A percentile compares a stretch with the other conserved stretches of the same genome.
Evolutionary conservation across 2,113 vertebrate genomes (phyloP).

Genomic region (Bolborhynchus lineola): DNA sequence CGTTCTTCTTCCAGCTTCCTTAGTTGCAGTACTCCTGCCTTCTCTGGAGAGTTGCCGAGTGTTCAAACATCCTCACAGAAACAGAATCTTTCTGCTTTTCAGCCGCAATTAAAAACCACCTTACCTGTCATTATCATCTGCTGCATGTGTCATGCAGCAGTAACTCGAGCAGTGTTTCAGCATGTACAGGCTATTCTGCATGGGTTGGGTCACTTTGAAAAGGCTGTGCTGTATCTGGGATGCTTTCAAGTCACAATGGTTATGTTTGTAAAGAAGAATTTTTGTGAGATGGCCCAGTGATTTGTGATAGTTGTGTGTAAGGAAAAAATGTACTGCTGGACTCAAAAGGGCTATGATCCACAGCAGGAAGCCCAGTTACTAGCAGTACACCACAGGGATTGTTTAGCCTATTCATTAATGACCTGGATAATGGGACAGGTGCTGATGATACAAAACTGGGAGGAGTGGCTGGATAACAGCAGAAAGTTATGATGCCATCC

Average conservation of each 20-base stretch:
- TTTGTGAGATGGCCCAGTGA: background rate
- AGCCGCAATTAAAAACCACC: background rate
- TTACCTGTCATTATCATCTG: background rate
- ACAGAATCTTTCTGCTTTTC: background rate
- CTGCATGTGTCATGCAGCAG: fast-evolving
- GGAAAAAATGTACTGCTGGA: background rate
- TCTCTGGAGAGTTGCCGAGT: background rate
- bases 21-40: background rate
- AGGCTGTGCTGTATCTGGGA: background rate
- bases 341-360: background rate
- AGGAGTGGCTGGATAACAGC: background rate
- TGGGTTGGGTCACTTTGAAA: background rate
- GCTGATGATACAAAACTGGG: background rate
- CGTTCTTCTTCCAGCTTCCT: background rate
- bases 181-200: background rate
- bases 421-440: background rate
- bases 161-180: background rate
- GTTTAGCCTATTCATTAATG: background rate
- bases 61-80: background rate
- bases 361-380: background rate
- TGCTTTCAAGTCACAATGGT: background rate
- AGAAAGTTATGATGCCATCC: background rate
- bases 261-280: background rate
- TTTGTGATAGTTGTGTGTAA: background rate
- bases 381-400: background rate